phyloP scores from a whole-genome alignment of 2,113 vertebrate genomes.

The Polypterus senegalus region DNA sequence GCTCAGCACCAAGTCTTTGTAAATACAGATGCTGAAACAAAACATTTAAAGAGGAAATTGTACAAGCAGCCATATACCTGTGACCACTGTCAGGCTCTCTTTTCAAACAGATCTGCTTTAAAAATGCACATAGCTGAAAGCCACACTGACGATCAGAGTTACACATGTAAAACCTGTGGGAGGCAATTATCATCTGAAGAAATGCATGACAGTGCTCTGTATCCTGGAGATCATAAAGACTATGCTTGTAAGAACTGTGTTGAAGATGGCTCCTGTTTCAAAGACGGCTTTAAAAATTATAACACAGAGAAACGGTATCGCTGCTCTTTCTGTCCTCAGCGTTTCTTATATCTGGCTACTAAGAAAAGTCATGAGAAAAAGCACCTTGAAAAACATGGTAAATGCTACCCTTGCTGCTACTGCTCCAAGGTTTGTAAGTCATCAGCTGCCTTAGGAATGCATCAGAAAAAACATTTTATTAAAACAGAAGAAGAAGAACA shows the following conservation, averaged over 20 bases:
- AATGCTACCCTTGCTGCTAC: conserved; percentile 59
- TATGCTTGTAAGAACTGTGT: conserved; percentile 80
- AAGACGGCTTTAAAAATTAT: conserved; percentile 68
- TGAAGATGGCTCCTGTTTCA: conserved; percentile 75
- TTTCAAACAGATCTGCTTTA: conserved; percentile 75
- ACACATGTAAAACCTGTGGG: conserved; percentile 77
- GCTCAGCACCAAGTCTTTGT: conserved; percentile 39
- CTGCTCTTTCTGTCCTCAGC: conserved; percentile 88
- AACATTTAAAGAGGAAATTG: conserved; percentile 49
- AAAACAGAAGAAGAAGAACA: conserved; percentile 37
- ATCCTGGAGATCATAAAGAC: conserved; percentile 60
- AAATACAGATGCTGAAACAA: conserved; percentile 36
- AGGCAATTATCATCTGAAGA: conserved; percentile 77
- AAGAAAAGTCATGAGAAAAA: conserved; percentile 91
- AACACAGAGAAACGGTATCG: conserved; percentile 83
- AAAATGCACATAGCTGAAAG: conserved; percentile 78
- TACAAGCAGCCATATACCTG: conserved; percentile 61
- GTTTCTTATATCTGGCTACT: conserved; percentile 88
- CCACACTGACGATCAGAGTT: conserved; percentile 69
- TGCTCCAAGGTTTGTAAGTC: conserved; percentile 72
- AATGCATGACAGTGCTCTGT: conserved; percentile 51
- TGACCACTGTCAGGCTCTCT: conserved; percentile 76
- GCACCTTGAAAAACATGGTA: conserved; percentile 60
- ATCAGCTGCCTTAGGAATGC: conserved; percentile 61
- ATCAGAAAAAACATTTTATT: conserved; percentile 66